A percentile compares a stretch with the other conserved stretches of the same genome.
Evolutionary conservation across 1,140 invertebrate species (phyloP).

Genomic region (Caenorhabditis latens): DNA sequence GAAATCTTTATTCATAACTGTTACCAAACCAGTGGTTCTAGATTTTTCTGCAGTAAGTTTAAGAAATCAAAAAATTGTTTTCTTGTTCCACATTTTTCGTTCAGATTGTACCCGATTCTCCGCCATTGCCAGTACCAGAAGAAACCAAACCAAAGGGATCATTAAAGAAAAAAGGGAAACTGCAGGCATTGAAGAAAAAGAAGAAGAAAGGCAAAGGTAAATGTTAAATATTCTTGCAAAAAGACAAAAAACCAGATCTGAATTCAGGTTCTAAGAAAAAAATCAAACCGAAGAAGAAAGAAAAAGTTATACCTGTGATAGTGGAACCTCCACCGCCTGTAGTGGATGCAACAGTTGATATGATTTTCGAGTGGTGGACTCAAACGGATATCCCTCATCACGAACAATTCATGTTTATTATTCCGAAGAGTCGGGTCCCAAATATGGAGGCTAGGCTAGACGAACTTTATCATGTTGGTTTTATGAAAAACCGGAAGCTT

Average conservation of each 20-base stretch:
- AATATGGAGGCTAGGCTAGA: conserved; percentile 25
- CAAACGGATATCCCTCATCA: neutral
- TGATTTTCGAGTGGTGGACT: conserved; percentile 45
- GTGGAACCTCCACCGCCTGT: conserved; percentile 4
- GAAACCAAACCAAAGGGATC: neutral
- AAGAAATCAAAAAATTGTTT: neutral
- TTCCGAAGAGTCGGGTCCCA: conserved; percentile 21
- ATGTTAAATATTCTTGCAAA: neutral
- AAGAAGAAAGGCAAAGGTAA: conserved; percentile 21
- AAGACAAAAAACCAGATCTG: neutral
- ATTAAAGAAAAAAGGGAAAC: conserved; percentile 19
- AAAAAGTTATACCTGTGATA: neutral
- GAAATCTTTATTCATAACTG: conserved; percentile 1
- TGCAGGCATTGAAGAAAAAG: conserved; percentile 19
- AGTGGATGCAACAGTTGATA: conserved; percentile 2
- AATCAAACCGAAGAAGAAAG: neutral
- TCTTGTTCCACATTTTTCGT: neutral
- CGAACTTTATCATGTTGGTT: conserved; percentile 41
- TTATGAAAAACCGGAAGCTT: conserved; percentile 34
- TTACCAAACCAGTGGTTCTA: neutral
- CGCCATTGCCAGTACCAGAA: neutral
- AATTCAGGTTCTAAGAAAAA: conserved; percentile 11
- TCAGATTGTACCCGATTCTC: neutral
- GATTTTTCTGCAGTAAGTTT: neutral
- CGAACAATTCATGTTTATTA: conserved; percentile 40